A percentile compares a stretch with the other conserved stretches of the same genome.
Evolutionary conservation across 2,797 vertebrate genomes (phyloP).

Genomic region (Basileuterus tristriatus): DNA sequence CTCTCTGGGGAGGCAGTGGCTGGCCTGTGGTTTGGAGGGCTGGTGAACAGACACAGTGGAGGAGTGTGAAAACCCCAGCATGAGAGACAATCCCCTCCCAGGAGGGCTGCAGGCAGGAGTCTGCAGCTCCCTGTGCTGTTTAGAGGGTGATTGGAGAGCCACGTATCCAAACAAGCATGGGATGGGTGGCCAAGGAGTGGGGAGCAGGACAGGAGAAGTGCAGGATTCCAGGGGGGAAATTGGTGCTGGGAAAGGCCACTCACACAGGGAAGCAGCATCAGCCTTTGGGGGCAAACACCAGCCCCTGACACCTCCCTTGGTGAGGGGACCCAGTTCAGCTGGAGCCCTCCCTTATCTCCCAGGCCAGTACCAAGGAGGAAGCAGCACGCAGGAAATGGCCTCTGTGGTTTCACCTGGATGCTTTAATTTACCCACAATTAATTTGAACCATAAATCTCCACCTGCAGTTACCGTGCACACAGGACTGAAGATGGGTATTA

Average conservation of each 20-base stretch:
- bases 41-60: neutral
- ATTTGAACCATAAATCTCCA: neutral
- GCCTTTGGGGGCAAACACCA: neutral
- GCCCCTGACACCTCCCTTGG: fast-evolving
- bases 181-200: neutral
- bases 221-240: fast-evolving
- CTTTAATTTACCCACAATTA: conserved; percentile 21
- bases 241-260: neutral
- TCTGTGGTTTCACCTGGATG: neutral
- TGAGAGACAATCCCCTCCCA: fast-evolving
- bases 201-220: neutral
- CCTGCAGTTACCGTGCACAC: neutral
- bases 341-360: neutral
- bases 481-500: neutral
- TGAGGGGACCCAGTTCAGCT: fast-evolving
- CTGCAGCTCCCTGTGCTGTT: neutral
- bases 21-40: neutral
- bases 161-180: neutral
- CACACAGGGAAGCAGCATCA: neutral
- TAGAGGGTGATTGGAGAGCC: neutral
- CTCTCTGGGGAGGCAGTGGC: neutral
- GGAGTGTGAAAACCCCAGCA: neutral
- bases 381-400: neutral
- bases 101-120: fast-evolving
- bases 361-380: neutral